Percentiles rank a stretch among this genome's conserved stretches.
These are phyloP conservation scores for Heteromyza rotundicornis DNA, from an alignment of 2,888 invertebrate genomes.

Conservation along the genomic window DNA sequence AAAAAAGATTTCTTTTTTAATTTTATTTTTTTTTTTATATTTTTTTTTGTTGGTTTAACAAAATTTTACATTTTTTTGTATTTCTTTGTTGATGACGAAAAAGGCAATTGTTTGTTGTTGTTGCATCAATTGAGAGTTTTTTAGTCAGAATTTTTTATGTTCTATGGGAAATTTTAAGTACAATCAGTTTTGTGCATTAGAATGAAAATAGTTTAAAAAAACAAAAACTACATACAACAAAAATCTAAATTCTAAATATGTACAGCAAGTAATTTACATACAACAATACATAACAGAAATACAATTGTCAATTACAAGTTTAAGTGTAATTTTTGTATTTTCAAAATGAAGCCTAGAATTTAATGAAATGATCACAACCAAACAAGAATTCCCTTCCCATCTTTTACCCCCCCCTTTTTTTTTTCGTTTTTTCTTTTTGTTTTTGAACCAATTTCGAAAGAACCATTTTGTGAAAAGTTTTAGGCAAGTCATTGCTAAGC, in stretches of 20 bases:
- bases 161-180: too few relatives aligned
- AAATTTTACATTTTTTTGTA: background rate
- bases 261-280: constrained; percentile 1
- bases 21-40: background rate
- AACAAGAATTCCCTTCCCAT: too few relatives aligned
- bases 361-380: too few relatives aligned
- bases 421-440: too few relatives aligned
- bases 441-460: too few relatives aligned
- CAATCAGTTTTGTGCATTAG: too few relatives aligned
- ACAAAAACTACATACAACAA: background rate
- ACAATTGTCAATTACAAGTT: constrained; percentile 16
- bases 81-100: background rate
- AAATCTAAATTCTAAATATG: constrained; percentile 5
- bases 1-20: background rate
- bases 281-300: background rate
- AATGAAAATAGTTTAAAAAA: background rate
- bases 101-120: too few relatives aligned
- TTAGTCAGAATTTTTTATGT: too few relatives aligned
- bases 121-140: too few relatives aligned
- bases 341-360: too few relatives aligned
- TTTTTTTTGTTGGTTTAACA: constrained; percentile 2
- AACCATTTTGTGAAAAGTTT: too few relatives aligned
- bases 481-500: background rate
- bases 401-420: too few relatives aligned
- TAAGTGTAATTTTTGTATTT: background rate